These are phyloP conservation scores for Parnassius orleans DNA, from an alignment of 2,888 invertebrate species.

Conservation along the genomic window DNA sequence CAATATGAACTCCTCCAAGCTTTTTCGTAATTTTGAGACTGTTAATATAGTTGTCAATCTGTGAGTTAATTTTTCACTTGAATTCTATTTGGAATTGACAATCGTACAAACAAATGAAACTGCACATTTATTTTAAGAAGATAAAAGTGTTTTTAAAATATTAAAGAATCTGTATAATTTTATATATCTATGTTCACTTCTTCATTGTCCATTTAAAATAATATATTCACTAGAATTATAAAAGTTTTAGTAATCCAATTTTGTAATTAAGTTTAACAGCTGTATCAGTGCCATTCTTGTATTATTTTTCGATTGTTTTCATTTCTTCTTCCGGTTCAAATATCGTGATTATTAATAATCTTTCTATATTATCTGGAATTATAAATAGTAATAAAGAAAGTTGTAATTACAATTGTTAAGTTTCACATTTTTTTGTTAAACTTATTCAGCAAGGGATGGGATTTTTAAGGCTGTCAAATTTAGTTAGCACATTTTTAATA, in stretches of 20 bases:
- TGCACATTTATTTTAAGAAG: slow-evolving; percentile 5
- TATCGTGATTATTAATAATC: too few species aligned
- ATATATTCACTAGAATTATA: too few species aligned
- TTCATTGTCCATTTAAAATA: too few species aligned
- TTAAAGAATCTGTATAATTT: slow-evolving; percentile 8
- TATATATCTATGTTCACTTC: too few species aligned
- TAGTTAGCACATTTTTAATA: neutral
- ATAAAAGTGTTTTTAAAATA: neutral
- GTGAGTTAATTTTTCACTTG: neutral
- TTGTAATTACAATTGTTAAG: too few species aligned
- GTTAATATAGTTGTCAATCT: slow-evolving; percentile 5
- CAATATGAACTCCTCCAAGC: slow-evolving; percentile 9
- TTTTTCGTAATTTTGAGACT: slow-evolving; percentile 17
- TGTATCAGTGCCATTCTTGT: slow-evolving; percentile 5
- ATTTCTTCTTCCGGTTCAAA: too few species aligned
- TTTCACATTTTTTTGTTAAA: too few species aligned
- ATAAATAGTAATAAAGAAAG: too few species aligned
- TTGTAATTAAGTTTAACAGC: slow-evolving; percentile 8
- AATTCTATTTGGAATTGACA: slow-evolving; percentile 10
- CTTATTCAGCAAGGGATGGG: neutral
- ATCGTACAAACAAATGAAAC: slow-evolving; percentile 5
- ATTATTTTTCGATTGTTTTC: neutral
- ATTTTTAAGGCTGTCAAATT: slow-evolving; percentile 9
- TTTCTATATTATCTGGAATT: too few species aligned
- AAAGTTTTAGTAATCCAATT: neutral